Conservation (phyloP, 2,113 vertebrate species). For the Polypterus bichir region DNA sequence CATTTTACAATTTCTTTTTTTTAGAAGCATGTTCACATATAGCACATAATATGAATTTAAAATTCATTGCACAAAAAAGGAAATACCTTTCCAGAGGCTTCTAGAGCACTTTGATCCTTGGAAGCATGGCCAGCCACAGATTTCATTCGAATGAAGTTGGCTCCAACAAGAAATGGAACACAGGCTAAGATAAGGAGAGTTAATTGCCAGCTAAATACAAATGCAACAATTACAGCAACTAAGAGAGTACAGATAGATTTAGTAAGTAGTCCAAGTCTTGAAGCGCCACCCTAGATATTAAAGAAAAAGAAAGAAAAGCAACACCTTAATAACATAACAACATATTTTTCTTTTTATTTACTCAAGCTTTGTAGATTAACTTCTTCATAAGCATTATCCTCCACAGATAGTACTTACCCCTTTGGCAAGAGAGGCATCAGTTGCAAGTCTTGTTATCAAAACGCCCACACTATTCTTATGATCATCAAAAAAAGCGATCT, state of each 20-base stretch:
- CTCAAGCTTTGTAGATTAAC: too few relatives aligned
- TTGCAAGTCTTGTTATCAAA: conserved; percentile 57
- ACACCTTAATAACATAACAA: background rate
- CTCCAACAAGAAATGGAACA: conserved; percentile 40
- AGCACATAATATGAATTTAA: background rate
- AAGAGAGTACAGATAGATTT: conserved; percentile 25
- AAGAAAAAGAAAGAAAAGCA: conserved; percentile 14
- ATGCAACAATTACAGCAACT: conserved; percentile 40
- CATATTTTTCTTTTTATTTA: too few relatives aligned
- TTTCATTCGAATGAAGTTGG: conserved; percentile 37
- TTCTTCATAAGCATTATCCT: too few relatives aligned
- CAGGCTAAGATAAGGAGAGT: conserved; percentile 48
- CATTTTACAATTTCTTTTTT: too few relatives aligned
- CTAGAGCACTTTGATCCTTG: conserved; percentile 51
- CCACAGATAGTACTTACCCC: conserved; percentile 32
- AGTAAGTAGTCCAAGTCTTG: conserved; percentile 36
- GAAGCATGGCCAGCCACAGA: conserved; percentile 41
- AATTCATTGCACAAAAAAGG: conserved; percentile 10
- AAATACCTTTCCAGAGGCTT: conserved; percentile 51
- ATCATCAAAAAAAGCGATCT: conserved; percentile 55
- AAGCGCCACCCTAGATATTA: conserved; percentile 38
- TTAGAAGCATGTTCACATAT: too few relatives aligned
- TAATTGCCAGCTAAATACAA: conserved; percentile 51
- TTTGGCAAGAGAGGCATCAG: conserved; percentile 58
- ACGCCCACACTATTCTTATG: conserved; percentile 47